Evolutionary conservation across 2,888 invertebrate species (phyloP).

Genomic region (Polyploca ridens): DNA sequence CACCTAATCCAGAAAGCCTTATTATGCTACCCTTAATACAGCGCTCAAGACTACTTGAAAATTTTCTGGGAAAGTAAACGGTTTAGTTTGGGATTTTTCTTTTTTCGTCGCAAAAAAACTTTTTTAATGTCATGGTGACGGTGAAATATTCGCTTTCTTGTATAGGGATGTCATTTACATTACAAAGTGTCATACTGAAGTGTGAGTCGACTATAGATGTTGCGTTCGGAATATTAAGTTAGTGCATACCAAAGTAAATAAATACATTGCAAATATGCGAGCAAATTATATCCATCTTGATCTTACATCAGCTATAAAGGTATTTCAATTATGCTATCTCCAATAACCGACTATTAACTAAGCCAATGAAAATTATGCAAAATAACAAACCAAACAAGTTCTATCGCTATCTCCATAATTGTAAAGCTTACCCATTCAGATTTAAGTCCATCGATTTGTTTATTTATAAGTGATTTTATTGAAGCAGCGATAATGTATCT

Average conservation of each 20-base stretch:
- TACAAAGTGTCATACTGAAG: background rate
- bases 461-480: background rate
- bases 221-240: background rate
- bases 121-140: slow-evolving; percentile 2
- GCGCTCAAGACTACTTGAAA: slow-evolving; percentile 83
- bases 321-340: slow-evolving; percentile 5
- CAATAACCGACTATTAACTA: background rate
- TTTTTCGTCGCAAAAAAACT: background rate
- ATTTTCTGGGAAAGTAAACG: slow-evolving; percentile 77
- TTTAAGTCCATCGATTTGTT: slow-evolving; percentile 2
- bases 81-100: slow-evolving; percentile 60
- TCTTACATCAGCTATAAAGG: background rate
- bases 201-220: background rate
- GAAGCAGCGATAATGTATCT: slow-evolving; percentile 17
- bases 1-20: slow-evolving; percentile 84
- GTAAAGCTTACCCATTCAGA: background rate
- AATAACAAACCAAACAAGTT: background rate
- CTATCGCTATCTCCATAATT: slow-evolving; percentile 1
- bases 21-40: slow-evolving; percentile 84
- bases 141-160: background rate
- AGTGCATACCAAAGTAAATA: background rate
- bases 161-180: background rate
- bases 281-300: background rate
- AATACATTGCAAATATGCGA: background rate
- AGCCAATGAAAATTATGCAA: slow-evolving; percentile 7